Evolutionary conservation across 2,113 vertebrate genomes (phyloP), one percentile per base, ranked within the genome.

Genomic region (human (Homo sapiens)): DNA sequence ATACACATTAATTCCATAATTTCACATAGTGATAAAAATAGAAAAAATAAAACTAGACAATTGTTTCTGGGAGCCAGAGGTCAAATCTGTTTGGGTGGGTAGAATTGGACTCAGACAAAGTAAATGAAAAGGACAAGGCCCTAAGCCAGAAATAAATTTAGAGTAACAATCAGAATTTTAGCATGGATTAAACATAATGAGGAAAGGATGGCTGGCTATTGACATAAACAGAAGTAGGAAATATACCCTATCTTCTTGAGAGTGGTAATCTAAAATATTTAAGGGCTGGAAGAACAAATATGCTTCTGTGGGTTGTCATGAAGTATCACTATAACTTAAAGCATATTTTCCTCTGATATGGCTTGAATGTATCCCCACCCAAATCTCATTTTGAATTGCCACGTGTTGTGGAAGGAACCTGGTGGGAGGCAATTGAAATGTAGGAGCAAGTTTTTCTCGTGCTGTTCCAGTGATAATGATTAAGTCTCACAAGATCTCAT

Each of bases 171-270:
- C 16, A 38, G 18, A 76, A 66, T 52, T 92, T 2, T 40, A 70
- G 0, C 6, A 88, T 55, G 27, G 5, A 11, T 76, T 84, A 23
- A 40, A 45, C 0, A 27, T 18, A 50, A 20, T 38, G 3, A 93
- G 23, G 6, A 7, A 75, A 0, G 11, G 4, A 66, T 90, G 8
- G 27, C 5, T 70, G 23, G 1, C 0, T 64, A n/a, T 8, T n/a
- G 22, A 45, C 1, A 59, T 8, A 66, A 38, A 35, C 1, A 94
- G 40, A 76, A 35, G 43, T n/a, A 61, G 43, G 35, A 82, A 89
- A 78, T 32, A 59, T 8, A 27, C 32, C 16, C 16, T 38, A 0
- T 14, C 32, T 23, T 14, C 18, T 23, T 75, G 66, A 81, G 16
- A 45, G 20, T 25, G 61, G 2, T 61, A 10, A 38, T 22, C 11